A percentile compares a stretch with the other conserved stretches of the same genome.
phyloP scores from a whole-genome alignment of 2,797 vertebrate genomes.

The Pelobates cultripes region DNA sequence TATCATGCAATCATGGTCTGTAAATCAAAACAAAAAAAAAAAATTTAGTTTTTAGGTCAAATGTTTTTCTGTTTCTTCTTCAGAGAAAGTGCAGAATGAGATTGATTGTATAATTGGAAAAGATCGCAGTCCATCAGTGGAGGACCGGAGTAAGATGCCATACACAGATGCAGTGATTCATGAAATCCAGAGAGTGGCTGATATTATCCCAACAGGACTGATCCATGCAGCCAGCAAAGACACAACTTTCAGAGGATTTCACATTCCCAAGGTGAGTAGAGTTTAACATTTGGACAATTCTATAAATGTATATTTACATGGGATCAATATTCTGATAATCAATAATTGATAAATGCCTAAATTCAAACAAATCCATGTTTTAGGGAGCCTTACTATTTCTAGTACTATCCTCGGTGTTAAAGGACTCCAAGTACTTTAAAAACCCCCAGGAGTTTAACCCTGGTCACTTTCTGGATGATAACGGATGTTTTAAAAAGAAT shows the following conservation, averaged over 20 bases:
- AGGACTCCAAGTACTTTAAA: slow-evolving; percentile 39
- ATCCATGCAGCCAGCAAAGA: slow-evolving; percentile 32
- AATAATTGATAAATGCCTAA: no score
- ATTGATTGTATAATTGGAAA: slow-evolving; percentile 30
- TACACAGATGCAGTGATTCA: slow-evolving; percentile 44
- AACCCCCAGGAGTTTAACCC: slow-evolving; percentile 37
- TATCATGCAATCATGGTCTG: no score
- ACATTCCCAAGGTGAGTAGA: slow-evolving; percentile 35
- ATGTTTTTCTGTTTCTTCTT: neutral
- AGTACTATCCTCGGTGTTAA: slow-evolving; percentile 57
- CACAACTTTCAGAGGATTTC: slow-evolving; percentile 32
- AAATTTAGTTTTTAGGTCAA: no score
- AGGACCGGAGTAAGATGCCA: slow-evolving; percentile 35
- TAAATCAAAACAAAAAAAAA: no score
- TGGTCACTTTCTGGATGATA: slow-evolving; percentile 41
- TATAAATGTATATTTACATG: no score
- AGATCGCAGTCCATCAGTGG: slow-evolving; percentile 33
- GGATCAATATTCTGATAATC: no score
- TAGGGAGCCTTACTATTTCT: slow-evolving; percentile 64
- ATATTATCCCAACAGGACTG: slow-evolving; percentile 27
- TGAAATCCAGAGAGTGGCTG: slow-evolving; percentile 42
- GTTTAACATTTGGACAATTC: no score
- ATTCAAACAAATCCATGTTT: neutral
- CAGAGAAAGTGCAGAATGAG: slow-evolving; percentile 35
- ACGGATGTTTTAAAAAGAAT: slow-evolving; percentile 38